These are phyloP conservation scores for Nylanderia fulva DNA, from an alignment of 1,140 invertebrate genomes.

Conservation along the genomic window DNA sequence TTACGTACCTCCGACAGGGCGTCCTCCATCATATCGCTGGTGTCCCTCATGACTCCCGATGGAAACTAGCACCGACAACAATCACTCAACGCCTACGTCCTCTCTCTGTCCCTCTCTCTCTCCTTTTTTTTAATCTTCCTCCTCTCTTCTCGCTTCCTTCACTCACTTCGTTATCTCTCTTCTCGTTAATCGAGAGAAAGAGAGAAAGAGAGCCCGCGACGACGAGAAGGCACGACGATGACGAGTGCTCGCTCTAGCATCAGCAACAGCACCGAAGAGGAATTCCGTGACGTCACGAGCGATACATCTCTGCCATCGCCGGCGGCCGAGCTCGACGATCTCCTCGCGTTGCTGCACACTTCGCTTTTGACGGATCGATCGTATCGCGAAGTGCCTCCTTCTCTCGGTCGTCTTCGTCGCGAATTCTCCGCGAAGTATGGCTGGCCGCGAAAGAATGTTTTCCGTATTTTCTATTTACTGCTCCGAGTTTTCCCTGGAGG, in stretches of 20 bases:
- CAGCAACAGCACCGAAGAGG: constrained; percentile 36
- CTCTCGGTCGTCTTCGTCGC: constrained; percentile 10
- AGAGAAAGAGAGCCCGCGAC: neutral
- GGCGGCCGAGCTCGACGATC: neutral
- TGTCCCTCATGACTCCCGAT: constrained; percentile 77
- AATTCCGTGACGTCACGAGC: constrained; percentile 67
- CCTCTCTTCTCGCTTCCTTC: neutral
- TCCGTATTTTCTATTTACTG: neutral
- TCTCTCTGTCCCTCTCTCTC: constrained; percentile 20
- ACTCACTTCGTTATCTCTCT: neutral
- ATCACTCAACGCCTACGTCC: constrained; percentile 77
- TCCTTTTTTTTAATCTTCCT: constrained; percentile 1
- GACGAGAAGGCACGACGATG: constrained; percentile 38
- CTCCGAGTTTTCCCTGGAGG: too few species aligned
- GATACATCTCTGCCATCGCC: constrained; percentile 59
- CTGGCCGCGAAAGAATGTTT: constrained; percentile 1
- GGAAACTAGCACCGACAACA: constrained; percentile 76
- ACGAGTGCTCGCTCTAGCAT: constrained; percentile 27
- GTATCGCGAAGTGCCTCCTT: constrained; percentile 68
- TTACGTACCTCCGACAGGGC: constrained; percentile 77
- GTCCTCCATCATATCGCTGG: constrained; percentile 78
- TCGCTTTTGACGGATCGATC: constrained; percentile 72
- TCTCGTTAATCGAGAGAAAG: neutral
- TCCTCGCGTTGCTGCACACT: constrained; percentile 44
- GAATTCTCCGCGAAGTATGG: neutral